phyloP scores from a whole-genome alignment of 1,140 invertebrate species.

The Pseudoatta argentina region DNA sequence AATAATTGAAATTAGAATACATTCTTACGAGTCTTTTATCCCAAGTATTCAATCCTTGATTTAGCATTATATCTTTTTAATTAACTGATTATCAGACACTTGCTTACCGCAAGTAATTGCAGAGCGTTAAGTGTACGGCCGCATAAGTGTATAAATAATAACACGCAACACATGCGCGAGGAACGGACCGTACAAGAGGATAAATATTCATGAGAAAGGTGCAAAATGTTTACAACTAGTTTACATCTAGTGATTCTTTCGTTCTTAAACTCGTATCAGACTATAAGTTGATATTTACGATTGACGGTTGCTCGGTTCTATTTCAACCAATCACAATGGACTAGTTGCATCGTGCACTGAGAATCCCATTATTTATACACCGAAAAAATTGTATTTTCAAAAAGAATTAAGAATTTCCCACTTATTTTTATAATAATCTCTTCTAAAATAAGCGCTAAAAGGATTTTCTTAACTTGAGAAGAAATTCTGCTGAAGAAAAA shows the following conservation, averaged over 20 bases:
- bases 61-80: neutral
- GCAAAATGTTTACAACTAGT: neutral
- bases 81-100: neutral
- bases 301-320: no score
- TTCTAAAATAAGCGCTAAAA: no score
- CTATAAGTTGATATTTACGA: no score
- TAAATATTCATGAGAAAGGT: slow-evolving; percentile 52
- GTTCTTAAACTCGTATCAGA: neutral
- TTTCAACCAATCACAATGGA: no score
- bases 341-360: no score
- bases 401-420: no score
- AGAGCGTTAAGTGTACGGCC: neutral
- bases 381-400: no score
- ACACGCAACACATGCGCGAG: neutral
- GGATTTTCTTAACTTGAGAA: no score
- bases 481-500: no score
- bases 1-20: neutral
- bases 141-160: slow-evolving; percentile 39
- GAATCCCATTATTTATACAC: no score
- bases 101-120: neutral
- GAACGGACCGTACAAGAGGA: slow-evolving; percentile 7
- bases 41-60: neutral
- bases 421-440: no score
- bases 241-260: slow-evolving; percentile 37
- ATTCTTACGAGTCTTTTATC: neutral